Evolutionary conservation across 1,140 invertebrate species (phyloP), one percentile per base, ranked within the genome.

Genomic region (Eurosta solidaginis): DNA sequence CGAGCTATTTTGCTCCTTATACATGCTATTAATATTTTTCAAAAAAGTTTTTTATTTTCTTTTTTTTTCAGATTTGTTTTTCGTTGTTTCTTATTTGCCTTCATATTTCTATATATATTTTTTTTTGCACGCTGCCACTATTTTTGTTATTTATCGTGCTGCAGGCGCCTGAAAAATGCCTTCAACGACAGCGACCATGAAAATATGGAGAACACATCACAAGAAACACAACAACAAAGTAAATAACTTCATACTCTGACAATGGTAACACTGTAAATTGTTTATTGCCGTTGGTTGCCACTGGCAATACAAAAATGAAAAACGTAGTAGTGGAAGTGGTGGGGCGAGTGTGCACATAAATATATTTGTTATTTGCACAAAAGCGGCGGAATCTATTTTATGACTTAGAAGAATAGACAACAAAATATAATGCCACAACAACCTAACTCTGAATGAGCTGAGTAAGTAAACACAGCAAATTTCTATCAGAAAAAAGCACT

Each of bases 71-170:
- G 45, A n/a, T n/a, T n/a, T 47, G n/a, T 59, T 59, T 59, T 59
- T 27, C 50, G 14, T 54, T 29, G 27, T 59, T 59, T 33, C 33
- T n/a, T n/a, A n/a, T n/a, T n/a, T n/a, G n/a, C n/a, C n/a, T 14
- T 33, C 25, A 22, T 14, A 17, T 47, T 47, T 1, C 45, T 47
- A 36, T 22, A 36, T 20, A 22, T 17, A 33, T 20, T 33, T n/a
- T n/a, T n/a, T n/a, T n/a, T n/a, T n/a, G n/a, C n/a, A n/a, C 54
- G 33, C 12, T 59, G 54, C 54, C 54, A 59, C 3, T 5, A 29
- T 59, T 12, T 59, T 68, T 68, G 59, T 40, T 68, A 68, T 68
- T 68, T 68, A 68, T 68, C 59, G 59, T 68, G 59, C 59, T 27
- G n/a, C 27, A 68, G 59, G 59, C 59, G 59, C 59, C 59, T 40